These are phyloP conservation scores for Platyrinchus mystaceus DNA, from an alignment of 2,797 vertebrate genomes.

Conservation along the genomic window DNA sequence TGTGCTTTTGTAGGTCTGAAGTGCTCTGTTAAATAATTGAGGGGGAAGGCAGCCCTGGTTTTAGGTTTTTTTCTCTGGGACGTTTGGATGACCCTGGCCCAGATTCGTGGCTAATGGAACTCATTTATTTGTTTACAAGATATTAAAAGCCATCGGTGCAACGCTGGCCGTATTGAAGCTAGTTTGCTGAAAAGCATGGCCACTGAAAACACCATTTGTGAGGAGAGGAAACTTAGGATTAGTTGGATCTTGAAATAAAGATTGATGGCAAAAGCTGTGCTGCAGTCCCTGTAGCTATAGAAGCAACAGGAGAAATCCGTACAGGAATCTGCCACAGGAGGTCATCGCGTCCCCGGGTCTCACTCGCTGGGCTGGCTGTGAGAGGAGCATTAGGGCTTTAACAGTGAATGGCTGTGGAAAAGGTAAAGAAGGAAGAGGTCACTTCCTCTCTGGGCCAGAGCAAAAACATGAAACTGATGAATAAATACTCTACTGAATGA, in stretches of 20 bases:
- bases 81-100: background rate
- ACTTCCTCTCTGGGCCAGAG: background rate
- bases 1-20: background rate
- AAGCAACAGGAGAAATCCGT: background rate
- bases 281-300: background rate
- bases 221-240: background rate
- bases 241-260: background rate
- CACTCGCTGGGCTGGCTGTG: background rate
- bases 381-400: background rate
- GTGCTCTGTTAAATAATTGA: background rate
- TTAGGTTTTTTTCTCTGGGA: background rate
- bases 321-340: slow-evolving; percentile 38
- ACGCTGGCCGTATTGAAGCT: rapidly evolving
- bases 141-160: background rate
- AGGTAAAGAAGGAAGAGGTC: background rate
- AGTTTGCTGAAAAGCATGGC: background rate
- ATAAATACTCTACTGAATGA: slow-evolving; percentile 15
- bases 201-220: background rate
- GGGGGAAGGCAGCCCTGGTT: background rate
- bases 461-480: slow-evolving; percentile 24
- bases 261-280: background rate
- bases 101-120: background rate
- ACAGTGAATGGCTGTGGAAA: background rate
- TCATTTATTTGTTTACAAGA: background rate
- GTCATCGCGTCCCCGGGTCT: slow-evolving; percentile 12